phyloP scores from a whole-genome alignment of 2,113 vertebrate species.

The Apistogramma diplotaenia region DNA sequence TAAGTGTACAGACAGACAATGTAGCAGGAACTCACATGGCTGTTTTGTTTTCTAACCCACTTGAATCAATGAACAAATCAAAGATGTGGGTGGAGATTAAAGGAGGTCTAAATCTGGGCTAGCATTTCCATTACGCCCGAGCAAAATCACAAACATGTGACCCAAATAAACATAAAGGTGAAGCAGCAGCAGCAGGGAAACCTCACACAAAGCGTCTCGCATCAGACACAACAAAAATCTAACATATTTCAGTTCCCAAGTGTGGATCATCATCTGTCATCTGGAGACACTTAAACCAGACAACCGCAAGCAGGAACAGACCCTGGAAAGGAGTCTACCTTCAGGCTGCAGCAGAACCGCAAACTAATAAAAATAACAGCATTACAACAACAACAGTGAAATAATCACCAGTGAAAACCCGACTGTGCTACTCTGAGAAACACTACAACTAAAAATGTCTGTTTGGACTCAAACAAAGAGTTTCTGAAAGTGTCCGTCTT shows the following conservation, averaged over 20 bases:
- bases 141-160: not conserved
- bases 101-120: not conserved
- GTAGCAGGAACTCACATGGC: not conserved
- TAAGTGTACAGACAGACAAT: not conserved
- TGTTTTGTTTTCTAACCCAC: not conserved
- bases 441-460: not conserved
- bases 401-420: not conserved
- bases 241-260: conserved; percentile 3
- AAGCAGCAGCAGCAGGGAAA: not conserved
- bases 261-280: conserved; percentile 9
- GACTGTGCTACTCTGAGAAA: not conserved
- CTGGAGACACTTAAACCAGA: conserved; percentile 9
- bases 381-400: not conserved
- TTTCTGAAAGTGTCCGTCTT: not conserved
- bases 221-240: not conserved
- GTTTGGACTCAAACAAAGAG: not conserved
- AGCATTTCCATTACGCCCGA: not conserved
- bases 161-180: not conserved
- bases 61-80: not conserved
- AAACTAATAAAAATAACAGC: conserved; percentile 1
- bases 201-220: not conserved
- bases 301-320: conserved; percentile 15
- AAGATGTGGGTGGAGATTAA: not conserved
- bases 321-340: not conserved
- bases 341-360: conserved; percentile 11